These are phyloP conservation scores for Ailuropoda melanoleuca DNA, from an alignment of 2,113 vertebrate species.

Conservation along the genomic window DNA sequence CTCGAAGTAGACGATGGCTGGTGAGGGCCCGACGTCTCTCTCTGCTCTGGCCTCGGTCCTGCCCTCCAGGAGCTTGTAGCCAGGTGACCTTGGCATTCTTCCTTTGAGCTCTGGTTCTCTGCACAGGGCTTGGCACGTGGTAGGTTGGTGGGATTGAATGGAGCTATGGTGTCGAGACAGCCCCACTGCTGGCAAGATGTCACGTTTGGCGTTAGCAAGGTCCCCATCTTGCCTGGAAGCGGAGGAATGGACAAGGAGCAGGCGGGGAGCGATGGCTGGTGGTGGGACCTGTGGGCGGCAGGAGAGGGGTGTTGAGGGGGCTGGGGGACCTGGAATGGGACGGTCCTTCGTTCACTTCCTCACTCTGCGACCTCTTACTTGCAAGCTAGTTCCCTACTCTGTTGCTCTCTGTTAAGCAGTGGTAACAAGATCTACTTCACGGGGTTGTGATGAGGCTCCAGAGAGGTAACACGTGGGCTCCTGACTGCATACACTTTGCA, in stretches of 20 bases:
- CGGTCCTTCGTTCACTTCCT: neutral
- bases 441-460: neutral
- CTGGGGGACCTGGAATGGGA: fast-evolving
- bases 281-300: fast-evolving
- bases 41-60: neutral
- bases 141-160: neutral
- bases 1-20: neutral
- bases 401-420: neutral
- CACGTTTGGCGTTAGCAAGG: fast-evolving
- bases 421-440: neutral
- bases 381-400: neutral
- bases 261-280: fast-evolving
- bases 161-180: neutral
- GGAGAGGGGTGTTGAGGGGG: neutral
- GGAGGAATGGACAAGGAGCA: fast-evolving
- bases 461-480: neutral
- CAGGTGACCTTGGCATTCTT: neutral
- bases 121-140: neutral
- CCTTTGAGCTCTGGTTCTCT: neutral
- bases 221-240: neutral
- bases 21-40: fast-evolving
- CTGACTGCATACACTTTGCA: fast-evolving
- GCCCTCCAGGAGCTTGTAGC: neutral
- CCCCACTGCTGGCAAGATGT: neutral
- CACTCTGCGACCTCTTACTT: neutral